phyloP scores from a whole-genome alignment of 2,797 vertebrate species.

The Sebastes nivosus region DNA sequence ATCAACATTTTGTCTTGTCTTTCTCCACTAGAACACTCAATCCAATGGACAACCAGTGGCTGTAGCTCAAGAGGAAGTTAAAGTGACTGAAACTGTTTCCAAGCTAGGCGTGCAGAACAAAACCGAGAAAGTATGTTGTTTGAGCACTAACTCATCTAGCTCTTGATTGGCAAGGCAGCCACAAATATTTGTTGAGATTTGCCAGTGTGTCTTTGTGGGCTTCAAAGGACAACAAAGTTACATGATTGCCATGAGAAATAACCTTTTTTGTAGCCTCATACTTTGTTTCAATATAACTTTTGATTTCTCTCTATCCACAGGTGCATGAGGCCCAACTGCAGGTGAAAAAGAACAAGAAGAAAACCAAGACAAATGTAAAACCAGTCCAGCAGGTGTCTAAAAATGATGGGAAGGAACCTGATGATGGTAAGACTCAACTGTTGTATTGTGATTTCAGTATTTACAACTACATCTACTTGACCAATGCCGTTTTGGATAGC shows the following conservation, averaged over 20 bases:
- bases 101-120: constrained; percentile 82
- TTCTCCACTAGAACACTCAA: constrained; percentile 76
- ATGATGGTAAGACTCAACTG: constrained; percentile 62
- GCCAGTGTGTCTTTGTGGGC: background rate
- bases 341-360: constrained; percentile 96
- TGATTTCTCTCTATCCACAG: constrained; percentile 6
- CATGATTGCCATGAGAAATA: background rate
- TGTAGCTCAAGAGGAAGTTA: constrained; percentile 82
- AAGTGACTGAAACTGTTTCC: constrained; percentile 66
- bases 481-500: background rate
- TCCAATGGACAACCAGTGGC: constrained; percentile 89
- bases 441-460: background rate
- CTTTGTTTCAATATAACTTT: background rate
- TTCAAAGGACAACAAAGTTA: background rate
- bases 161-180: background rate
- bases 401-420: constrained; percentile 89
- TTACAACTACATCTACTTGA: background rate
- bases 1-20: background rate
- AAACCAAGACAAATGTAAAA: constrained; percentile 90
- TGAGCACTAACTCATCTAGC: background rate
- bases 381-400: constrained; percentile 78
- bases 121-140: constrained; percentile 84
- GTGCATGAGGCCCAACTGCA: constrained; percentile 57
- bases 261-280: background rate
- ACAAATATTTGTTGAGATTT: background rate